Evolutionary conservation across 2,888 invertebrate genomes (phyloP), one percentile per base, ranked within the genome.

Genomic region (Drosophila buzzatii): DNA sequence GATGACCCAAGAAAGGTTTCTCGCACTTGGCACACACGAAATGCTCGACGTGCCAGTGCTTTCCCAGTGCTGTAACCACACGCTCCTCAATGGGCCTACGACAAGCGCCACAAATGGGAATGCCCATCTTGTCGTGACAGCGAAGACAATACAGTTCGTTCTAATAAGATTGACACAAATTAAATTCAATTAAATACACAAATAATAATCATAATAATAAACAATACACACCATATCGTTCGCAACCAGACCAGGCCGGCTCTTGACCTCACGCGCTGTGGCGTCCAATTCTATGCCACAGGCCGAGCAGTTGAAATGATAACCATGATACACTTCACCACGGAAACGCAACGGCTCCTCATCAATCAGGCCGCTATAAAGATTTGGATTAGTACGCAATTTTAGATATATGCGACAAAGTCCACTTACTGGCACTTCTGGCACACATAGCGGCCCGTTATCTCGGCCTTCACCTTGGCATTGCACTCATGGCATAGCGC

Each of bases 1-100:
- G 97, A 94, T 99, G 98, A 0, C 99, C 99, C 91, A 99, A 96
- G 95, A 99, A 99, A 0, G 99, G 99, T 93, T 99, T 99, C 94
- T 99, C 99, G 93, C 99, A 99, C 93, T 99, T 99, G 79, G 99
- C 99, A 93, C 99, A 99, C 2, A 99, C 99, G 93, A 99, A 99
- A 94, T 99, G 99, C 96, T 99, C 99, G 33, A 99, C 99, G 93
- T 99, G 99, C 99, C 99, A 99, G 92, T 99, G 98, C 93, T 99
- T 99, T 35, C 99, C 99, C 35, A 99, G 94, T 14, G 99, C 99
- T 39, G 99, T 99, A 12, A 99, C 99, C 35, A 99, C 99, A 70
- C 99, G 95, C 93, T 99, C 99, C 93, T 99, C 99, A 81, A 99
- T 99, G 1, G 99, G 99, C 35, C 99, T 96, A 59, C 99, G 96